Evolutionary conservation across 37 sponge, comb jelly and placozoan species (phyloP).

Genomic region (Chondrilla cf. caribensis): DNA sequence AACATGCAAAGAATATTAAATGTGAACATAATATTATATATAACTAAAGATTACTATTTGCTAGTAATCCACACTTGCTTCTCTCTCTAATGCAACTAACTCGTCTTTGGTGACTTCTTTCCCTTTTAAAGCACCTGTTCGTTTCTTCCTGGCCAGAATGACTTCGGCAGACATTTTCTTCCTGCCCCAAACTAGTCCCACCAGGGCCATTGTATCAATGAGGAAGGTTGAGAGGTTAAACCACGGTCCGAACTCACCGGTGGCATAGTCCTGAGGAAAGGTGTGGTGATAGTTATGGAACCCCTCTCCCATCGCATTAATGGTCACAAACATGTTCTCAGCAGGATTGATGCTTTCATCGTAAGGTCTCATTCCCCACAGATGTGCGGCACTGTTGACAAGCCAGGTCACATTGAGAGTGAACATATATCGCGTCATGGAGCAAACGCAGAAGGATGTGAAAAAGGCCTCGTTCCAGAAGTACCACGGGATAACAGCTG

Average conservation of each 20-base stretch:
- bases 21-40: too few relatives aligned
- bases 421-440: slow-evolving; percentile 77
- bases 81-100: too few relatives aligned
- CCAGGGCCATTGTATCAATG: slow-evolving; percentile 74
- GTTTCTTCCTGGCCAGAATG: slow-evolving; percentile 28
- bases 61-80: too few relatives aligned
- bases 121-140: slow-evolving; percentile 42
- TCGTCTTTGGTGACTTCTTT: too few relatives aligned
- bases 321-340: slow-evolving; percentile 82
- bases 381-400: slow-evolving; percentile 96
- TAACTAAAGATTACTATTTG: too few relatives aligned
- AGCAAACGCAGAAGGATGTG: slow-evolving; percentile 22
- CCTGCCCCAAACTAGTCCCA: slow-evolving; percentile 80
- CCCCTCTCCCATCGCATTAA: slow-evolving; percentile 93
- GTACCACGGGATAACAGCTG: slow-evolving; percentile 66
- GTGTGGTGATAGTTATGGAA: slow-evolving; percentile 99
- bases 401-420: slow-evolving; percentile 93
- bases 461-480: slow-evolving; percentile 45
- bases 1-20: too few relatives aligned
- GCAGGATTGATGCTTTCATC: slow-evolving; percentile 82
- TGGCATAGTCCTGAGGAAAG: slow-evolving; percentile 94
- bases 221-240: slow-evolving; percentile 89
- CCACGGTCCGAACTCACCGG: slow-evolving; percentile 84
- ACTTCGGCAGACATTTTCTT: slow-evolving; percentile 62
- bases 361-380: slow-evolving; percentile 86